Base-by-base conservation (phyloP, 2,888 invertebrate genomes). In the Zaprionus lineosus region DNA sequence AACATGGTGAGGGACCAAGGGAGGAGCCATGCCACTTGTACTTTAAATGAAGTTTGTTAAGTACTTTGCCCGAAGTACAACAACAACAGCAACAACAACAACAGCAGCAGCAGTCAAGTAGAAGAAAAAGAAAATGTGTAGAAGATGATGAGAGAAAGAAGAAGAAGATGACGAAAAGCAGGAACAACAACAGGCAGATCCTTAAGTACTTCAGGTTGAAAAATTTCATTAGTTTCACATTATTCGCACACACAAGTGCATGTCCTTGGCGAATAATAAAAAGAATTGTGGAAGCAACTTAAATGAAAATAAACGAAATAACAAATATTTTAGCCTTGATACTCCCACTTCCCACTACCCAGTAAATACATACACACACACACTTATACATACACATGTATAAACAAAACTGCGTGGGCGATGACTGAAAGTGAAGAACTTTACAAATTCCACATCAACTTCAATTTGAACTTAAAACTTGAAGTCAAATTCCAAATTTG, bases 11-110 rank as follows among this genome's bases (percentile, higher is more conserved):
- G 3, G 14, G 18, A 26, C n/a, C 41, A 16, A n/a, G 6, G 19
- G 8, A 4, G 8, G 1, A 34, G 7, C 4, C 19, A 26, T 43
- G 51, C 76, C 73, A 67, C 85, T 85, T 63, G 73, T 75, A 47
- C 76, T 84, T 85, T 83, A 81, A 85, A 79, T 81, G 71, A 81
- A 85, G 77, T 81, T 81, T 74, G 68, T 57, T 74, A 81, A 85
- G 86, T 76, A 81, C 81, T 76, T 85, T 78, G n/a, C n/a, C n/a
- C 40, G 46, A 59, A 55, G 55, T 77, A 44, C 63, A 73, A 72
- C 53, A 72, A 39, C 36, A 56, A 47, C 36, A 33, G 28, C 36
- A 48, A 55, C 37, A 58, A 21, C 33, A 48, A 4, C 19, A 21
- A 6, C 31, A 48, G 37, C 41, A 41, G 39, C 29, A 52, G 33